These are phyloP conservation scores for Paragorgia papillata DNA, from an alignment of 92 coral and sea anemone species.

Conservation along the genomic window DNA sequence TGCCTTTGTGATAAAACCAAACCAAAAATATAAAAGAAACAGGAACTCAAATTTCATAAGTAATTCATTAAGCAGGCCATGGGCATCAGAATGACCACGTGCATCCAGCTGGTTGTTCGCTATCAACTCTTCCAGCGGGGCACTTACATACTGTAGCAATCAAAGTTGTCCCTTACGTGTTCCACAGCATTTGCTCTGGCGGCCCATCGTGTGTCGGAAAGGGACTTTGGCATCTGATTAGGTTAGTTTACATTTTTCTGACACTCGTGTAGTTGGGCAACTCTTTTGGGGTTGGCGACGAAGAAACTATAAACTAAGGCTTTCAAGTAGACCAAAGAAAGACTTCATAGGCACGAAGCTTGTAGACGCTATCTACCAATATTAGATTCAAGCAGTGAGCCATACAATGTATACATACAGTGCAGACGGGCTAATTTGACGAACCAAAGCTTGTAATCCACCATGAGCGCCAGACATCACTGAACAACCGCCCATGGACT, in stretches of 20 bases:
- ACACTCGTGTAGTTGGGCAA: slow-evolving; percentile 26
- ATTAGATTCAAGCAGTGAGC: slow-evolving; percentile 22
- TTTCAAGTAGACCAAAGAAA: slow-evolving; percentile 28
- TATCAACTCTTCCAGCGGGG: slow-evolving; percentile 33
- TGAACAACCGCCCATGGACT: slow-evolving; percentile 31
- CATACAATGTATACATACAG: slow-evolving; percentile 28
- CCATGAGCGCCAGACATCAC: slow-evolving; percentile 28
- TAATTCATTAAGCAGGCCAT: slow-evolving; percentile 25
- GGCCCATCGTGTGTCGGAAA: slow-evolving; percentile 73
- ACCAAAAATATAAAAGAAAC: slow-evolving; percentile 21
- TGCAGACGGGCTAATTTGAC: slow-evolving; percentile 25
- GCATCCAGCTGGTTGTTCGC: slow-evolving; percentile 29
- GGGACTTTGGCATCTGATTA: slow-evolving; percentile 62
- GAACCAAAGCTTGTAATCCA: slow-evolving; percentile 28
- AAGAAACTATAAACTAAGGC: slow-evolving; percentile 22
- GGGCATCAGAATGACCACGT: slow-evolving; percentile 24
- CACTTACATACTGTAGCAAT: slow-evolving; percentile 27
- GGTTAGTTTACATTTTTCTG: slow-evolving; percentile 14
- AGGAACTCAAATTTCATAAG: slow-evolving; percentile 20
- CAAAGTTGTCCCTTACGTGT: slow-evolving; percentile 33
- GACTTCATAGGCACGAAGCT: slow-evolving; percentile 11
- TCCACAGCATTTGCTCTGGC: slow-evolving; percentile 56
- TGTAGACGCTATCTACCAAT: slow-evolving; percentile 17
- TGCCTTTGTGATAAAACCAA: slow-evolving; percentile 17
- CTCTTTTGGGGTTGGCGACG: slow-evolving; percentile 26